Conservation (phyloP, 2,888 invertebrate genomes). For the Hyposoter didymator region DNA sequence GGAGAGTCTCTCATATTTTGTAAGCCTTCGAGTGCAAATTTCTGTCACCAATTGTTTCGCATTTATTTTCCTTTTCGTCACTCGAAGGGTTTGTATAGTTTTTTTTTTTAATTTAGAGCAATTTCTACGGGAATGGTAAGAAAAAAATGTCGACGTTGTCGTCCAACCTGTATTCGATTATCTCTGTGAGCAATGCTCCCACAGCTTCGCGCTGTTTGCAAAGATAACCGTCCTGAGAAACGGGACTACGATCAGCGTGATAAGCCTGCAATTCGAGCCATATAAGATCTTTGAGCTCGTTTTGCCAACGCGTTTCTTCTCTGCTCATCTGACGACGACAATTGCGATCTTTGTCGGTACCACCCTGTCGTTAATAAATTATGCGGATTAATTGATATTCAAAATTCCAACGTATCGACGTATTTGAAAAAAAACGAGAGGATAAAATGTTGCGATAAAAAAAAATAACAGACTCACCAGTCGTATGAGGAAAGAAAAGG, state of each 20-base stretch:
- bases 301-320: constrained; percentile 95
- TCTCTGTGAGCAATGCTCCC: constrained; percentile 89
- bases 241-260: constrained; percentile 90
- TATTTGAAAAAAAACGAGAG: background rate
- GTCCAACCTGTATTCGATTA: constrained; percentile 90
- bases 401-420: background rate
- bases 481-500: constrained; percentile 79
- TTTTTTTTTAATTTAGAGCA: too few relatives aligned
- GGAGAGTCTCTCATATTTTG: background rate
- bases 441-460: background rate
- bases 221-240: constrained; percentile 92
- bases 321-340: constrained; percentile 88
- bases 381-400: background rate
- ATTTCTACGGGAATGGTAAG: background rate
- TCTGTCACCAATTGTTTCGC: too few relatives aligned
- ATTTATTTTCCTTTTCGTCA: too few relatives aligned
- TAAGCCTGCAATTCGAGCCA: constrained; percentile 96
- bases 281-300: constrained; percentile 94
- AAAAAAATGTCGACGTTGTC: constrained; percentile 13
- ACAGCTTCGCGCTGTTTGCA: constrained; percentile 90
- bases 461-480: constrained; percentile 71
- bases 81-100: too few relatives aligned
- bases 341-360: constrained; percentile 87
- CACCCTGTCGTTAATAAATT: constrained; percentile 84
- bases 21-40: background rate